These are phyloP conservation scores for Cisticola juncidis DNA, from an alignment of 2,113 vertebrate species.

Conservation along the genomic window DNA sequence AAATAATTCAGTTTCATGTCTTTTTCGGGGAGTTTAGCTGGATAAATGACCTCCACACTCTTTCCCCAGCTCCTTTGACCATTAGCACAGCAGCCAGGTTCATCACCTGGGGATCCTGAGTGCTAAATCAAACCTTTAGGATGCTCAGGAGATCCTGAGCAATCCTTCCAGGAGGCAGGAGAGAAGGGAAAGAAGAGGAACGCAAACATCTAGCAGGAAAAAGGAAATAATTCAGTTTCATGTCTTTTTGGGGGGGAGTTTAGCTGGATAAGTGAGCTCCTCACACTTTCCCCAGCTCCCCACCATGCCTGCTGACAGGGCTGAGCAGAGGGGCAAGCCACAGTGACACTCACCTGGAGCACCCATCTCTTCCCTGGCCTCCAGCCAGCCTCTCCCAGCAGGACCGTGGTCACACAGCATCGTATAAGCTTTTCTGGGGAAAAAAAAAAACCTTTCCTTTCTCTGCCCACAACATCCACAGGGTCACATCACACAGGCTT, in stretches of 20 bases:
- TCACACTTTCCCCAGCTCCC: not conserved
- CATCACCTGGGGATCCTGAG: not conserved
- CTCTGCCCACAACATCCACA: not conserved
- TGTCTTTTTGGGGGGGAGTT: not conserved
- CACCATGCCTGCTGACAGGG: too few species aligned
- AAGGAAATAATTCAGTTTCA: not conserved
- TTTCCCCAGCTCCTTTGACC: not conserved
- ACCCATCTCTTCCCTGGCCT: not conserved
- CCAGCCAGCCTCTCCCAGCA: not conserved
- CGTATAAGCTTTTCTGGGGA: accelerated
- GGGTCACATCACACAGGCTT: not conserved
- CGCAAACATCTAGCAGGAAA: not conserved
- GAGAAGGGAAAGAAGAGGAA: not conserved
- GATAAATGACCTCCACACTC: not conserved
- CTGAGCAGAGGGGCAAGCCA: not conserved
- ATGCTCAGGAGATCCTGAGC: not conserved
- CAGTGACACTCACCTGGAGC: not conserved
- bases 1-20: not conserved
- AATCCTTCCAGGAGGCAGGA: not conserved
- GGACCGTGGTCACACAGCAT: accelerated
- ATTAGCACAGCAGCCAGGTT: not conserved
- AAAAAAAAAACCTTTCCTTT: not conserved
- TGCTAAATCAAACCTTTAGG: not conserved
- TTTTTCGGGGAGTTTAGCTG: not conserved
- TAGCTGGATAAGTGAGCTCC: not conserved